Conservation (phyloP, 2,888 invertebrate genomes). For the Bombylius major region DNA sequence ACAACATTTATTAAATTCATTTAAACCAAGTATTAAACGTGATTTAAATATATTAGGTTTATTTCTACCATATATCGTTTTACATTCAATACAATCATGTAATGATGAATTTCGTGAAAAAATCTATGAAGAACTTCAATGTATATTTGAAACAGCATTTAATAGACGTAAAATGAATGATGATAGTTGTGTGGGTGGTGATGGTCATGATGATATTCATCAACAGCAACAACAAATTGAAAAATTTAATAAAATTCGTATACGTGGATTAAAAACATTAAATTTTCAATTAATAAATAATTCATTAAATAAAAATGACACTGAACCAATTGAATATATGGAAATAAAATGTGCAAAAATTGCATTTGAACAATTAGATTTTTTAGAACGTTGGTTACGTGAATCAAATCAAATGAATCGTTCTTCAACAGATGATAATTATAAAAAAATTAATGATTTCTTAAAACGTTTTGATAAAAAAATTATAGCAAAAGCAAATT, state of each 20-base stretch:
- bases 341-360: slow-evolving; percentile 51
- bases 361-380: slow-evolving; percentile 61
- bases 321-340: slow-evolving; percentile 26
- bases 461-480: slow-evolving; percentile 45
- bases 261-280: slow-evolving; percentile 7
- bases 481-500: slow-evolving; percentile 58
- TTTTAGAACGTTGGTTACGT: slow-evolving; percentile 60
- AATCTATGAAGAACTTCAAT: slow-evolving; percentile 41
- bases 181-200: background rate
- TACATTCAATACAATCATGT: slow-evolving; percentile 49
- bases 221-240: background rate
- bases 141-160: slow-evolving; percentile 35
- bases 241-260: slow-evolving; percentile 5
- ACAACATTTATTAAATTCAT: slow-evolving; percentile 50
- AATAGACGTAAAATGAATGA: slow-evolving; percentile 2
- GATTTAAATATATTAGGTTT: slow-evolving; percentile 58
- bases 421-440: slow-evolving; percentile 11
- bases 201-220: no score
- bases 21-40: slow-evolving; percentile 61
- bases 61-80: slow-evolving; percentile 60
- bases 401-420: slow-evolving; percentile 36
- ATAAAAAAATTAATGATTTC: slow-evolving; percentile 30
- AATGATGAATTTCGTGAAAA: slow-evolving; percentile 32
- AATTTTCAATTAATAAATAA: slow-evolving; percentile 11
- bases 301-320: slow-evolving; percentile 20